A percentile compares a stretch with the other conserved stretches of the same genome.
phyloP scores from a whole-genome alignment of 2,797 vertebrate genomes.

The Acrocephalus scirpaceus region DNA sequence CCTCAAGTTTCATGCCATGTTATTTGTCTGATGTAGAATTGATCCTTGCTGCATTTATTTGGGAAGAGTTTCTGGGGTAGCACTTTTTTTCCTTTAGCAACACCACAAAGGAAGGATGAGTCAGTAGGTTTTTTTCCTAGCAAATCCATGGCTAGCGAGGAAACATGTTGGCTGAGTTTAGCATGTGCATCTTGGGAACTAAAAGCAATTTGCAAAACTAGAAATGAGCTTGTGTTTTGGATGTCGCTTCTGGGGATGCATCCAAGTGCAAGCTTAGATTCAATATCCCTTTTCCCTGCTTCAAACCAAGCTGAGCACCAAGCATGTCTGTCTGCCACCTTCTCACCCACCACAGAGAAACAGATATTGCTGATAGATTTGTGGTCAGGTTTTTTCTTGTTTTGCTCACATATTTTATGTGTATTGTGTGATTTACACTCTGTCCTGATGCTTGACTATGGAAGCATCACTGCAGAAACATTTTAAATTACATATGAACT shows the following conservation, averaged over 20 bases:
- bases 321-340: background rate
- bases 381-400: background rate
- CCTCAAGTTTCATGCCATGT: background rate
- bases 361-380: background rate
- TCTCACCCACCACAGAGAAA: background rate
- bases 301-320: background rate
- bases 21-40: background rate
- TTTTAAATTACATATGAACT: slow-evolving; percentile 8
- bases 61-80: background rate
- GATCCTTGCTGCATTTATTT: background rate
- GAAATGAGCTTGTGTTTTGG: background rate
- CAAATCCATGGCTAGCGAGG: background rate
- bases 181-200: background rate
- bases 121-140: background rate
- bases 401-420: background rate
- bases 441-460: background rate
- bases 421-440: background rate
- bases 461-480: background rate
- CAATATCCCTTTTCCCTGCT: background rate
- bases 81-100: background rate
- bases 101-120: background rate
- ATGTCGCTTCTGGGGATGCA: background rate
- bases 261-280: background rate
- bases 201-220: background rate
- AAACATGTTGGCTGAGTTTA: background rate